Evolutionary conservation across 2,113 vertebrate genomes (phyloP), one percentile per base, ranked within the genome.

Genomic region (Oxyura jamaicensis): DNA sequence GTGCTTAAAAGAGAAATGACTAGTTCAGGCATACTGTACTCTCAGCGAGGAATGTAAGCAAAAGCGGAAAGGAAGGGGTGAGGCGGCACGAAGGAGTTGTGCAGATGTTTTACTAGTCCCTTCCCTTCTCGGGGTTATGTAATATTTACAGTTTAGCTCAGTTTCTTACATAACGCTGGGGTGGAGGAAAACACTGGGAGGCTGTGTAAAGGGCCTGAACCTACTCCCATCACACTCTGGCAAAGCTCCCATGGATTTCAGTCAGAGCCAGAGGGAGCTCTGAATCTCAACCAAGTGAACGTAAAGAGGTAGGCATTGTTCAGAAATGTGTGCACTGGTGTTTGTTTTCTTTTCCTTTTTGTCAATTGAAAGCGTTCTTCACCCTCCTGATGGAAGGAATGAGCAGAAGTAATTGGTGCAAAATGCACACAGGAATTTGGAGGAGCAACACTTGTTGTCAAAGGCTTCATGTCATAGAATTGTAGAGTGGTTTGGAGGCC

Each of bases 81-180:
- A 88, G 68, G 90, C 79, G 79, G 67, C 1, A 1, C 68, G 85
- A 79, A 85, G 85, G 71, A 93, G 53, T 69, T 0, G 0, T 76
- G n/a, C 15, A 41, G 63, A 76, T 77, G 62, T 74, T 93, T 91
- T 91, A 90, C 75, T 79, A 85, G 75, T 91, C 82, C 67, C 53
- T 93, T 95, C 71, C 35, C 82, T 88, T 90, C 83, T 65, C 0
- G 0, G 83, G 23, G 23, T 80, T 96, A 68, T 86, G 93, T 83
- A 90, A 93, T 95, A 94, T 88, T 95, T 91, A 71, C 80, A 83
- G 67, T 94, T 95, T 73, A 95, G 79, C 53, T 94, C 75, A 69
- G 29, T 76, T 68, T 88, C 67, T 97, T 94, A 96, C 75, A 50
- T 94, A 95, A 94, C 3, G 2, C 35, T 0, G 16, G 88, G 75